Evolutionary conservation across 2,888 invertebrate genomes (phyloP), one percentile per base, ranked within the genome.

Genomic region (Pseudococcus viburni): DNA sequence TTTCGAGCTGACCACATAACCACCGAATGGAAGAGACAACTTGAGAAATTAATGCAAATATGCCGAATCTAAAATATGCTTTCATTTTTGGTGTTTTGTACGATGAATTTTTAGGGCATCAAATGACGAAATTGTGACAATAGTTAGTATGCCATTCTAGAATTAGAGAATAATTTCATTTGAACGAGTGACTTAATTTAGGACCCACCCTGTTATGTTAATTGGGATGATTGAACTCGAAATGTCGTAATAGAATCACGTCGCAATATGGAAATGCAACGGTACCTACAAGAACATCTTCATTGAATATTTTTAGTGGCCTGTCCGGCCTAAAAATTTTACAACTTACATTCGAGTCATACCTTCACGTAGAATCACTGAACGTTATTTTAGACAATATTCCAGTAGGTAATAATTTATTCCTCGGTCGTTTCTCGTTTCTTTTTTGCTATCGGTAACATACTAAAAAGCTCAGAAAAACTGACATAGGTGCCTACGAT

Each of bases 151-250:
- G 22, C 68, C 6, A 9, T 8, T 5, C 33, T 33, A 33, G 26
- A 33, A 33, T 33, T 33, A 33, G 33, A 73, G 68, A 59, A 59
- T 19, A 9, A 73, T 73, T 73, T 33, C 33, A 7, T 73, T 73
- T 33, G 68, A 73, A 73, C 68, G 68, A 73, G 33, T 73, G 68
- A 73, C 68, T 73, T 73, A 73, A 73, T 73, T 73, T 73, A 22
- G 33, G 68, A 73, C 68, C 33, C 68, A 73, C 68, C 68, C 68
- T 73, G 33, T 73, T 73, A 73, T 73, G 68, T 26, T 73, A 73
- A 73, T 73, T 73, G 26, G 33, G 33, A 59, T 73, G 68, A 73
- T 73, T 73, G 68, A 73, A 73, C 68, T 33, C 26, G 26, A 33
- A 33, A 33, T 73, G 68, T 73, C 33, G 68, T 73, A 73, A 73